phyloP scores from a whole-genome alignment of 2,797 vertebrate genomes.

The Fistularia commersonii region DNA sequence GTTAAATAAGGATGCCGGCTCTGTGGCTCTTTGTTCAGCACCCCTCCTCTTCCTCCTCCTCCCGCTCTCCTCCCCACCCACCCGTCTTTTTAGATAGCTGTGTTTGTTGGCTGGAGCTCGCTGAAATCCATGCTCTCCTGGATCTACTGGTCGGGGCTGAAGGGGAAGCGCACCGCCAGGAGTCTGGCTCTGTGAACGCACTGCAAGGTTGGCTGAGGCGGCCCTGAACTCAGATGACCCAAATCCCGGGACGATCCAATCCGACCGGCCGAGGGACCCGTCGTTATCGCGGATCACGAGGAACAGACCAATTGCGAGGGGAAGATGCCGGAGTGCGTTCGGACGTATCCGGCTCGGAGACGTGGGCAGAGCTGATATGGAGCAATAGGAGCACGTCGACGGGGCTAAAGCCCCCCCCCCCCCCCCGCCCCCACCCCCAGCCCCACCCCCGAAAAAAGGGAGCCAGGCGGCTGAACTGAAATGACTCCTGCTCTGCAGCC shows the following conservation, averaged over 20 bases:
- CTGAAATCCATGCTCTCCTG: conserved; percentile 67
- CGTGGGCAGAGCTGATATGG: conserved; percentile 38
- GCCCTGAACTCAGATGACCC: conserved; percentile 85
- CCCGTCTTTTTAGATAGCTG: conserved; percentile 61
- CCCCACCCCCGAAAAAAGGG: too few species aligned
- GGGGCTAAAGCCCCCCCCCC: conserved; percentile 17
- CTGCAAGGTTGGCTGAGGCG: conserved; percentile 77
- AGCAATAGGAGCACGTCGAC: conserved; percentile 55
- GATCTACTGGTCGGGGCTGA: conserved; percentile 71
- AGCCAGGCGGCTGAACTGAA: conserved; percentile 68
- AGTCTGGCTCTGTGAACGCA: conserved; percentile 73
- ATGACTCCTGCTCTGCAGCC: conserved; percentile 78
- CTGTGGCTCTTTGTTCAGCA: conserved; percentile 59
- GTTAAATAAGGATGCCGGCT: conserved; percentile 65
- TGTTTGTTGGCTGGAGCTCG: conserved; percentile 51
- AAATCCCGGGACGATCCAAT: conserved; percentile 81
- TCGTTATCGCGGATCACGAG: conserved; percentile 64
- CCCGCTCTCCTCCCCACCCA: too few species aligned
- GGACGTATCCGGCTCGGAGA: conserved; percentile 49
- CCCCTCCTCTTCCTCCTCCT: too few species aligned
- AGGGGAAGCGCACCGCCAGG: conserved; percentile 68
- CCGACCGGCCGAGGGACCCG: conserved; percentile 70
- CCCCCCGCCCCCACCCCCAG: too few species aligned
- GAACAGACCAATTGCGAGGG: conserved; percentile 48
- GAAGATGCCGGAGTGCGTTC: conserved; percentile 38